Percentiles rank a stretch among this genome's conserved stretches.
phyloP scores from a whole-genome alignment of 2,888 invertebrate genomes.

The Limnephilus marmoratus region DNA sequence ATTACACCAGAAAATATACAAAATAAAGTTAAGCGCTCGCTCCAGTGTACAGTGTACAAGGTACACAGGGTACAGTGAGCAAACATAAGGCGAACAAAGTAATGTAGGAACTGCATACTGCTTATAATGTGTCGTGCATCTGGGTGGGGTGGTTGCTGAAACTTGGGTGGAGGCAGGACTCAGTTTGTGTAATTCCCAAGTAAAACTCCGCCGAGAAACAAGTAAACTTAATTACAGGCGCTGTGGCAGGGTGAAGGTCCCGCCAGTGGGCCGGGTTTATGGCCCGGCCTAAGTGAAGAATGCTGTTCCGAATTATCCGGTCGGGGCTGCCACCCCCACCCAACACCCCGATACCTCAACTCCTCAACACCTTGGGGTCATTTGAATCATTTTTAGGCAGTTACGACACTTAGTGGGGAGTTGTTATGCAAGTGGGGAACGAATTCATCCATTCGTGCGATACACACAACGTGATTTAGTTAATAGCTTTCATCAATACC shows the following conservation, averaged over 20 bases:
- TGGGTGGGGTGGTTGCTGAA: not conserved
- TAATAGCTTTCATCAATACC: not conserved
- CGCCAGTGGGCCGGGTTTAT: conserved; percentile 4
- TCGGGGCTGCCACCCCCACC: not conserved
- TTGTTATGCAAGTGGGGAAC: not conserved
- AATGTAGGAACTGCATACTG: not conserved
- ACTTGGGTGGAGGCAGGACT: not conserved
- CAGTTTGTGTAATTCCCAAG: not conserved
- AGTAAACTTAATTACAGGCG: conserved; percentile 8
- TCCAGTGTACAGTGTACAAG: not conserved
- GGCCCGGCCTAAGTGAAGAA: conserved; percentile 41
- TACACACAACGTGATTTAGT: not conserved
- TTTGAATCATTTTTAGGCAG: conserved; percentile 36
- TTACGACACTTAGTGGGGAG: not conserved
- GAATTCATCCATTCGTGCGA: not conserved
- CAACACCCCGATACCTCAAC: not conserved
- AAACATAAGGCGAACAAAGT: not conserved
- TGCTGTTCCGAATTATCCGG: conserved; percentile 18
- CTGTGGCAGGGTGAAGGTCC: conserved; percentile 12
- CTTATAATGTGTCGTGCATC: not conserved
- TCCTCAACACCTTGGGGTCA: not conserved
- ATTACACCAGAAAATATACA: not conserved
- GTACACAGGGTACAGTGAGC: not conserved
- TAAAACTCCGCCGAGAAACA: conserved; percentile 5
- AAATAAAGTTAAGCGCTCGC: not conserved